These are phyloP conservation scores for Girardia tigrina DNA, from an alignment of 2,888 invertebrate species.

Conservation along the genomic window DNA sequence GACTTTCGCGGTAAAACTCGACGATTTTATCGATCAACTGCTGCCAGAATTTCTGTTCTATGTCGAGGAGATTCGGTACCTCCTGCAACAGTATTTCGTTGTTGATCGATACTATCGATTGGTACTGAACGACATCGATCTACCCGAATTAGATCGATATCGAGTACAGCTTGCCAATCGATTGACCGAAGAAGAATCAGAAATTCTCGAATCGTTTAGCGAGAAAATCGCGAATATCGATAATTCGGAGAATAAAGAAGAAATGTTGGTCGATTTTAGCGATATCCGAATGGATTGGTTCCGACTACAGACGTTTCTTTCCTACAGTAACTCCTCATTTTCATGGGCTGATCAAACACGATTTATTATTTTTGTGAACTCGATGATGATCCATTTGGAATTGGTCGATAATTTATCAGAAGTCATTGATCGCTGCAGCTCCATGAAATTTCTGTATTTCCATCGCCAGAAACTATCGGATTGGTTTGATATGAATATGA, in stretches of 20 bases:
- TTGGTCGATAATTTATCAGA: not conserved
- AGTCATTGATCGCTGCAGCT: not conserved
- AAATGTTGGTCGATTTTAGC: conserved; percentile 56
- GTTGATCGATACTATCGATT: not conserved
- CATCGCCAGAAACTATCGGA: not conserved
- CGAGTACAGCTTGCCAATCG: not conserved
- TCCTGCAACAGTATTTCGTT: not conserved
- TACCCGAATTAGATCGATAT: not conserved
- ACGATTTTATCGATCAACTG: conserved; percentile 33
- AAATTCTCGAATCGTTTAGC: not conserved
- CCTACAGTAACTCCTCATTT: conserved; percentile 11
- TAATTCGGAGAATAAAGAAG: not conserved
- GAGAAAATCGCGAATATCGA: not conserved
- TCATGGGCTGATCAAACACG: not conserved
- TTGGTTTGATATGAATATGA: not conserved
- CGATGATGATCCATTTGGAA: not conserved
- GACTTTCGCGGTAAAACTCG: not conserved
- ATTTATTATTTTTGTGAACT: not conserved
- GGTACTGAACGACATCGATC: not conserved
- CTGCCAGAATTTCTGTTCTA: conserved; percentile 90
- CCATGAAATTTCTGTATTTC: not conserved
- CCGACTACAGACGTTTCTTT: conserved; percentile 60
- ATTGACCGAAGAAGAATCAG: not conserved
- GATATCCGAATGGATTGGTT: conserved; percentile 93
- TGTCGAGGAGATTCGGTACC: conserved; percentile 79